These are phyloP conservation scores for Vidua chalybeata DNA, from an alignment of 2,113 vertebrate genomes.

Conservation along the genomic window DNA sequence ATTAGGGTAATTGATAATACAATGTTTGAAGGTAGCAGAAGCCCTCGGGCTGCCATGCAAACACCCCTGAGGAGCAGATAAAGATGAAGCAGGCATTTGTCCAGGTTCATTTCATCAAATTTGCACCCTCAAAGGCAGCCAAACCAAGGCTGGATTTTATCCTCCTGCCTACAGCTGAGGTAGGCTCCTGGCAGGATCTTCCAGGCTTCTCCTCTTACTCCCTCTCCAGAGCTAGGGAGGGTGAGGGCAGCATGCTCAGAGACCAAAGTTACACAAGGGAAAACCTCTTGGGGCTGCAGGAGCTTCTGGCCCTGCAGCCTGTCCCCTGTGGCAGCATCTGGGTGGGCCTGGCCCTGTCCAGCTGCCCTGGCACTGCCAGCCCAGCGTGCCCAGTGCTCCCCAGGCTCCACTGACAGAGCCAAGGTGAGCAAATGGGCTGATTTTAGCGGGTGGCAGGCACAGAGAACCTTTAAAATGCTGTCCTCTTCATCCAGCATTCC, in stretches of 20 bases:
- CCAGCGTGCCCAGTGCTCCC: not conserved
- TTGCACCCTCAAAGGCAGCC: slow-evolving; percentile 1
- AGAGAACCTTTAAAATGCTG: not conserved
- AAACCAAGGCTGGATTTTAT: not conserved
- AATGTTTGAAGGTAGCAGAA: not conserved
- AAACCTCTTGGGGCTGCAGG: not conserved
- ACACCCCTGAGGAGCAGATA: slow-evolving; percentile 16
- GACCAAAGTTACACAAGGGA: not conserved
- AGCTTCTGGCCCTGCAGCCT: not conserved
- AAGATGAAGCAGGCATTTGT: slow-evolving; percentile 16
- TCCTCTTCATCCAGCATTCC: not conserved
- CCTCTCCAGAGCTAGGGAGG: not conserved
- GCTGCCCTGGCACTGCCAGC: not conserved
- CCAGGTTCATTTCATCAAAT: not conserved
- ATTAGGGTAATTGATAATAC: slow-evolving; percentile 53
- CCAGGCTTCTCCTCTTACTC: not conserved
- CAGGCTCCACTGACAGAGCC: not conserved
- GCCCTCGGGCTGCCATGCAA: slow-evolving; percentile 25
- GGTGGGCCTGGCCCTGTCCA: not conserved
- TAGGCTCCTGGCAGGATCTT: not conserved
- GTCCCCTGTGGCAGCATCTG: accelerated
- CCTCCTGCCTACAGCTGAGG: not conserved
- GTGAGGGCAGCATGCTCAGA: not conserved
- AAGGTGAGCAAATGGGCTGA: not conserved
- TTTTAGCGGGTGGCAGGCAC: not conserved